phyloP scores from a whole-genome alignment of 2,888 invertebrate species.

The Schizotus pectinicornis region DNA sequence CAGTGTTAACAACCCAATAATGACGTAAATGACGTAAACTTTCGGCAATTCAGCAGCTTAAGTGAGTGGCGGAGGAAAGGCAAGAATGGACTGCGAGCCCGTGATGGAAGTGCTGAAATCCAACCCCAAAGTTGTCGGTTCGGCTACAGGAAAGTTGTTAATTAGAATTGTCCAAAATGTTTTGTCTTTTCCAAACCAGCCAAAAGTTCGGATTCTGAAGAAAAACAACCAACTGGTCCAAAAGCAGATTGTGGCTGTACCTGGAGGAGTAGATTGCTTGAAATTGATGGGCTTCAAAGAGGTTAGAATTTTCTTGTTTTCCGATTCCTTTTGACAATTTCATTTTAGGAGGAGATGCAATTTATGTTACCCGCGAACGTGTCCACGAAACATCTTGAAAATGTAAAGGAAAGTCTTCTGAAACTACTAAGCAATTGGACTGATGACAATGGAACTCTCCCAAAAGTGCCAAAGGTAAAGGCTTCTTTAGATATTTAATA shows the following conservation, averaged over 20 bases:
- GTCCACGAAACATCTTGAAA: constrained; percentile 26
- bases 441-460: constrained; percentile 11
- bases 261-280: constrained; percentile 48
- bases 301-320: constrained; percentile 34
- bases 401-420: constrained; percentile 29
- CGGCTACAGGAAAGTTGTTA: constrained; percentile 38
- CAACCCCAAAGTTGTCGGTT: constrained; percentile 11
- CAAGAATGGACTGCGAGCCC: constrained; percentile 13
- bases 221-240: constrained; percentile 46
- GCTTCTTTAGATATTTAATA: background rate
- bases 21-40: too few species aligned
- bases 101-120: constrained; percentile 4
- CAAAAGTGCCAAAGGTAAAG: constrained; percentile 24
- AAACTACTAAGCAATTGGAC: constrained; percentile 23
- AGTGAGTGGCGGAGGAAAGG: too few species aligned
- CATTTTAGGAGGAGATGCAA: constrained; percentile 34
- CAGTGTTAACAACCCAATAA: too few species aligned
- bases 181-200: constrained; percentile 44
- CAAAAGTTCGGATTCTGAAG: constrained; percentile 44
- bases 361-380: constrained; percentile 32
- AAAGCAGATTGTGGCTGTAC: constrained; percentile 43
- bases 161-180: constrained; percentile 52
- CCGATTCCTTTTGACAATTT: background rate
- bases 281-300: constrained; percentile 52
- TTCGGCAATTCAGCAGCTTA: too few species aligned